Conservation (phyloP, 2,113 vertebrate genomes). For the Peucedramus taeniatus region DNA sequence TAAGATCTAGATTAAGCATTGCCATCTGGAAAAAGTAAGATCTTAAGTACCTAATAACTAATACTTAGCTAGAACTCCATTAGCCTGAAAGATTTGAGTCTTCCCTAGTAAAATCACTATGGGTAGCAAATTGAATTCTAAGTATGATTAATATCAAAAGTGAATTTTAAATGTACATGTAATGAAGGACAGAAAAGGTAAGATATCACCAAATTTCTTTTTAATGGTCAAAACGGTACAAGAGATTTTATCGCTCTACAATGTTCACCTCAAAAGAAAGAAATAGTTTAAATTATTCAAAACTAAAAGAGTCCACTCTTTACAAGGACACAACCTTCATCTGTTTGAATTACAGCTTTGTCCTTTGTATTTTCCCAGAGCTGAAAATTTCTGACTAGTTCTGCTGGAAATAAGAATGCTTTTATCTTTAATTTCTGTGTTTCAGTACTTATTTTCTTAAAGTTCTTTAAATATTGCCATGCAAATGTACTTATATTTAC, state of each 20-base stretch:
- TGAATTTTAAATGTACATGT: constrained; percentile 21
- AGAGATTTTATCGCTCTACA: neutral
- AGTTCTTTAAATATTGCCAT: neutral
- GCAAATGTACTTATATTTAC: constrained; percentile 7
- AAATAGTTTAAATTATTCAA: constrained; percentile 22
- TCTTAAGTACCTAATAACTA: constrained; percentile 40
- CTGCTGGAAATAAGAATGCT: neutral
- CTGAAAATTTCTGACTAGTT: neutral
- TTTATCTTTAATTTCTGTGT: neutral
- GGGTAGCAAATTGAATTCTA: constrained; percentile 33
- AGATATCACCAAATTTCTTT: constrained; percentile 12
- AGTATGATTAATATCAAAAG: constrained; percentile 35
- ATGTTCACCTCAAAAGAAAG: neutral
- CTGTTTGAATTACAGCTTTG: neutral
- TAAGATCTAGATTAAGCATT: neutral
- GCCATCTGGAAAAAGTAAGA: neutral
- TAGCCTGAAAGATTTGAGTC: neutral
- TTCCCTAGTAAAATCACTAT: neutral
- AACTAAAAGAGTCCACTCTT: neutral
- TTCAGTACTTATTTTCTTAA: neutral
- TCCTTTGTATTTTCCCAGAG: neutral
- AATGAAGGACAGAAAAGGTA: constrained; percentile 32
- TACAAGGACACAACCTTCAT: neutral
- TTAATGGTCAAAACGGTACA: neutral
- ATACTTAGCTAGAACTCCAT: neutral